These are phyloP conservation scores for Limnephilus rhombicus DNA, from an alignment of 2,888 invertebrate species.

Conservation along the genomic window DNA sequence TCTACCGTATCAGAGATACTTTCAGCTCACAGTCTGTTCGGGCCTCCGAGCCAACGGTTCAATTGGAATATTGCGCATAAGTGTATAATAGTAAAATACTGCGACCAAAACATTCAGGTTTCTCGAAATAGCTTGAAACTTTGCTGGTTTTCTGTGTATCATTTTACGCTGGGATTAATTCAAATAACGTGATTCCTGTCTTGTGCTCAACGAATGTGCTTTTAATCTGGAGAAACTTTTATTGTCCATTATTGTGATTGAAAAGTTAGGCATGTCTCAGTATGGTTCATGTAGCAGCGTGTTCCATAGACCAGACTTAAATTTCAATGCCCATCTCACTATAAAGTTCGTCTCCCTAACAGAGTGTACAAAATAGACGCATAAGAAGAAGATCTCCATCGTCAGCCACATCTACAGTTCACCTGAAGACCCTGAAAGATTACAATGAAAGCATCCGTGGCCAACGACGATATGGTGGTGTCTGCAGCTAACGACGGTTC, in stretches of 20 bases:
- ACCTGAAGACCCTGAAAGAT: not conserved
- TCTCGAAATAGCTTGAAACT: not conserved
- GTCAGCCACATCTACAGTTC: not conserved
- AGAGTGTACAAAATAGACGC: constrained; percentile 48
- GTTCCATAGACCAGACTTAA: constrained; percentile 47
- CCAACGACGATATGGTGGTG: constrained; percentile 46
- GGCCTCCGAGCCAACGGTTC: not conserved
- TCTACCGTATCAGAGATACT: not conserved
- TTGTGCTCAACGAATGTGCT: constrained; percentile 13
- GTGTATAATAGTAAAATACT: not conserved
- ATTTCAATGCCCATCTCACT: constrained; percentile 18
- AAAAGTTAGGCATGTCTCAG: constrained; percentile 35
- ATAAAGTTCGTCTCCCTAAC: constrained; percentile 50
- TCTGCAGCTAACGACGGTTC: constrained; percentile 20
- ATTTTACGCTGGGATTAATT: not conserved
- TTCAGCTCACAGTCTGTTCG: constrained; percentile 12
- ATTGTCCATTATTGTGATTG: constrained; percentile 13
- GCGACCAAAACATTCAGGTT: not conserved
- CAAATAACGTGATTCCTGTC: constrained; percentile 43
- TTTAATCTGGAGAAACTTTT: constrained; percentile 39
- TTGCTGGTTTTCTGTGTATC: not conserved
- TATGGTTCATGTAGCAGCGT: constrained; percentile 48
- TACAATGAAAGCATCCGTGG: constrained; percentile 44
- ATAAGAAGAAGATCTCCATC: not conserved
- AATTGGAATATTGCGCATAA: not conserved